A percentile compares a stretch with the other conserved stretches of the same genome.
These are phyloP conservation scores for Eudyptes chrysolophus DNA, from an alignment of 2,113 vertebrate species.

Conservation along the genomic window DNA sequence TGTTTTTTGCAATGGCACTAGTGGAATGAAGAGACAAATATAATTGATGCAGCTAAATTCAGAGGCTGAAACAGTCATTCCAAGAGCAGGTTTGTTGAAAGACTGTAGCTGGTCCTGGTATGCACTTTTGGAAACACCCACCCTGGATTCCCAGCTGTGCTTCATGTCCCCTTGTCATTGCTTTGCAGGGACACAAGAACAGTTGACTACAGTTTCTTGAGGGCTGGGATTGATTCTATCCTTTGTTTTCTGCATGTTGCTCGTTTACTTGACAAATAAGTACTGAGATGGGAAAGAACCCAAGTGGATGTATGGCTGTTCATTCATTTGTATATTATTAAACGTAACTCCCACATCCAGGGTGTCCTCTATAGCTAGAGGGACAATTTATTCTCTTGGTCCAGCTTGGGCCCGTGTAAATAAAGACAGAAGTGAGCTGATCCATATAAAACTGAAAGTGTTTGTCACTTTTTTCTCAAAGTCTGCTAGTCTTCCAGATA, in stretches of 20 bases:
- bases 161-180: background rate
- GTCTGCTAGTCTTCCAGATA: background rate
- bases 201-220: background rate
- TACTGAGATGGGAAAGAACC: background rate
- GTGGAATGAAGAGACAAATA: background rate
- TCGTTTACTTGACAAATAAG: background rate
- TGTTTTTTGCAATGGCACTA: background rate
- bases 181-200: background rate
- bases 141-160: constrained; percentile 46
- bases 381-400: background rate
- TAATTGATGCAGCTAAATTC: background rate
- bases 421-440: background rate
- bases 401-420: background rate
- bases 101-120: background rate
- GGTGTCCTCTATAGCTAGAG: background rate
- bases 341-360: background rate
- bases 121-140: background rate
- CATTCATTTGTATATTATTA: background rate
- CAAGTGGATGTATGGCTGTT: background rate
- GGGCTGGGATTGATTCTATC: background rate
- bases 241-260: background rate
- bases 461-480: background rate
- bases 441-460: background rate
- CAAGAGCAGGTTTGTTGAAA: constrained; percentile 8
- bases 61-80: background rate